Base-by-base conservation (phyloP, 2,113 vertebrate species). In the Petrocephalus microphthalmus region DNA sequence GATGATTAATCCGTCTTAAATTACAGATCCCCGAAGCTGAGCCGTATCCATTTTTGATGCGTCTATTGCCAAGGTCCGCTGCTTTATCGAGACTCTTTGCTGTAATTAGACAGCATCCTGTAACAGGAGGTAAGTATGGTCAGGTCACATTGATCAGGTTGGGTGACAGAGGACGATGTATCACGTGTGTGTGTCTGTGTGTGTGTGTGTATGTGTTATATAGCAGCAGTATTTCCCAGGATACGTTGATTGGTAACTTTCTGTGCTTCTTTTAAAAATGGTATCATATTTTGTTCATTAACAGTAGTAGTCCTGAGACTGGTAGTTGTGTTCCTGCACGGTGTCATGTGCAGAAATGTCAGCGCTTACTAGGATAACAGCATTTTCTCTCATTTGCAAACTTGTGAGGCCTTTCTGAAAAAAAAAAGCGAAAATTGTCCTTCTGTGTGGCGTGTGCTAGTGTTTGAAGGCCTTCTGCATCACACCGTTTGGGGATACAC, bases 81-180 rank as follows among this genome's bases (percentile, higher is more conserved):
- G 47, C 64, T 85, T 52, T 29, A 57, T 85, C 45, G 19, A 49
- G 81, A n/a, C 45, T 83, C 88, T 52, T 74, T 47, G 83, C 57
- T 88, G 47, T 57, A 71, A 81, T 51, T 88, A 88, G 82, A 86
- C 52, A n/a, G 71, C 71, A 22, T 87, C 88, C 85, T 86, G 51
- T 89, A 51, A 20, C 64, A 42, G 71, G 45, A 78, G 78, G 85
- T 89, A 82, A 86, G 84, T 81, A 57, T 56, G 84, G 25, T 83
- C 56, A 19, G 71, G 17, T 78, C 33, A 7, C 33, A 7, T 42
- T 78, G 33, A 42, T 78, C 33, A n/a, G 33, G 33, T 37, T 78
- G 13, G 15, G 13, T 42, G 33, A 78, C 29, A 19, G 6, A 78
- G 13, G 2, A 37, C 17, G 13, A 17, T 42, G 71, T 19, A 33